Evolutionary conservation across 1,140 invertebrate genomes (phyloP), one percentile per base, ranked within the genome.

Genomic region (Oscheius sp.): DNA sequence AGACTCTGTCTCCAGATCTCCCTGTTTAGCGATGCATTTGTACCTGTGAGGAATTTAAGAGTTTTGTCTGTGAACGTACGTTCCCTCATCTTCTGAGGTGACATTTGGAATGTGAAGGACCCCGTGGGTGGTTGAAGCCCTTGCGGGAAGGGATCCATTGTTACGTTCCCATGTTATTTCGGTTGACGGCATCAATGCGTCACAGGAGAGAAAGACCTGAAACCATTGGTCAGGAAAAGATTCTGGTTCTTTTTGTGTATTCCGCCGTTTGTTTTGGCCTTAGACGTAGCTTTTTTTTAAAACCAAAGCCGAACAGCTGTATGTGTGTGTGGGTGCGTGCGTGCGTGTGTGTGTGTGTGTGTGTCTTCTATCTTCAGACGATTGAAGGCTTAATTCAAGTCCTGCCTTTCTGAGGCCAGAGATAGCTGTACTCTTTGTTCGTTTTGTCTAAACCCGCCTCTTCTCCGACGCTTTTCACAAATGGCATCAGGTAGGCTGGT

Each of bases 91-190:
- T 13, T 58, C 20, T 13, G 34, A 29, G 46, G 68, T 34, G 10
- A 74, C 64, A 18, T 49, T 58, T 35, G 72, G 72, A 2, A 74
- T 18, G 28, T 61, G 45, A 3, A 74, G 63, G 3, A 74, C 64
- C 38, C 72, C 72, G n/a, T 74, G 52, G 23, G 38, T 20, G 0
- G 68, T 42, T 32, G 20, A 32, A 28, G 72, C 31, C 13, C 52
- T 65, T 20, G 10, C 2, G n/a, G 72, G 72, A 0, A 74, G 65
- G 0, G 32, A 3, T 34, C 72, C 72, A 32, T 52, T 59, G 13
- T 68, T 65, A 31, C 42, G 68, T 62, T 49, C 55, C 72, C 72
- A 74, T 13, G 31, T 26, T 13, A 38, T 42, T 7, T 34, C 36
- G 10, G 31, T 26, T 4, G 61, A 34, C 15, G 32, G 32, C 36